Percentiles rank a stretch among this genome's conserved stretches.
Conservation (phyloP, 2,888 invertebrate species). For the Eristalis arbustorum region DNA sequence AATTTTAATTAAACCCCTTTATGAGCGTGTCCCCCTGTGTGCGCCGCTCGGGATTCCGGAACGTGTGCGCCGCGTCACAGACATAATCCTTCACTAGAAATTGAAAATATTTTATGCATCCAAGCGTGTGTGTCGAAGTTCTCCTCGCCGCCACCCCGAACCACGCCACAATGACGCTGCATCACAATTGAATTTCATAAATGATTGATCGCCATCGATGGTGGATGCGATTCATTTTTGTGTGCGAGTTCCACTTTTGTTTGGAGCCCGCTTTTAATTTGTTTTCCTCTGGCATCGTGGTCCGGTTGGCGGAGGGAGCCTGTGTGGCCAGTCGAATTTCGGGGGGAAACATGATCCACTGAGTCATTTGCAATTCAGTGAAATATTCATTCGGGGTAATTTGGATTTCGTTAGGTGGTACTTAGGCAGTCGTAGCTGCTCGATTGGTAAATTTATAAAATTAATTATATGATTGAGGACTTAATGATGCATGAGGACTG, state of each 20-base stretch:
- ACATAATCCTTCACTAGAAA: slow-evolving; percentile 1
- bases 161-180: neutral
- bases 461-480: slow-evolving; percentile 21
- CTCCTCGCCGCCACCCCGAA: neutral
- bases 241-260: slow-evolving; percentile 29
- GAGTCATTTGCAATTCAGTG: slow-evolving; percentile 32
- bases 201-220: slow-evolving; percentile 57
- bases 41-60: neutral
- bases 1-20: slow-evolving; percentile 3
- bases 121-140: neutral
- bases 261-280: slow-evolving; percentile 25
- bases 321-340: neutral
- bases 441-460: slow-evolving; percentile 31
- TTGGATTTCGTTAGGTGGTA: slow-evolving; percentile 1
- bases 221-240: slow-evolving; percentile 36
- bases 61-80: neutral
- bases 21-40: neutral
- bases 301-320: neutral
- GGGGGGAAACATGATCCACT: neutral
- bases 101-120: slow-evolving; percentile 22
- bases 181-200: slow-evolving; percentile 40
- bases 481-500: slow-evolving; percentile 27
- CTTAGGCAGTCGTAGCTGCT: slow-evolving; percentile 19
- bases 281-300: neutral
- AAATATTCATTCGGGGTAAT: slow-evolving; percentile 19